Evolutionary conservation across 2,888 invertebrate species (phyloP), one percentile per base, ranked within the genome.

Genomic region (Gortyna flavago): DNA sequence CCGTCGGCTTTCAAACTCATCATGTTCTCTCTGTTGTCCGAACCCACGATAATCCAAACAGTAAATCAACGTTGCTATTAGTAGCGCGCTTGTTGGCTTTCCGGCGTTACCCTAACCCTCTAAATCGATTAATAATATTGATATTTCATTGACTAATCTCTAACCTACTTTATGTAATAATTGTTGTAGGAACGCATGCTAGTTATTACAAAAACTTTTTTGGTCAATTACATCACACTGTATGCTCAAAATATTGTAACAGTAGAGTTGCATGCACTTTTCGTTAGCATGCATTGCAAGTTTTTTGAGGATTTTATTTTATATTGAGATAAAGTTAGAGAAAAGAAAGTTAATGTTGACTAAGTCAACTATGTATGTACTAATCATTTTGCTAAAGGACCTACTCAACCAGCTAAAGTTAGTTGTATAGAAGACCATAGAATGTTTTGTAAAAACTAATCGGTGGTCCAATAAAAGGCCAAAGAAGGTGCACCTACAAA

Each of bases 101-200:
- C 41, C 13, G 21, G n/a, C 8, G 41, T 57, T n/a, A 18, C 32
- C 11, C 16, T 54, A 29, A 32, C 0, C 48, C 7, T 16, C 0
- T 32, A 18, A 51, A n/a, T 9, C 13, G 29, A 61, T 59, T 2
- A 9, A 16, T 44, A 35, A 38, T 72, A 38, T 72, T 71, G 18
- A 61, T 61, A 38, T 38, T 38, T 62, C 38, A 73, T 41, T 11
- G 8, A 77, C 48, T 16, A 77, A 16, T 69, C 38, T 51, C 11
- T 77, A 41, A 78, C 61, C 70, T 44, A 78, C 70, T 70, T 70
- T 70, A 62, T 29, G 51, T 70, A 41, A 77, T 68, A 35, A 77
- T 77, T 69, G 51, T 77, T 51, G 18, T 62, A 32, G n/a, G 48
- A 78, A 62, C 51, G 25, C 69, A 51, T 78, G 51, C 18, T 51